These are phyloP conservation scores for Dicyrtomina minuta DNA, from an alignment of 2,888 invertebrate genomes.

Conservation along the genomic window DNA sequence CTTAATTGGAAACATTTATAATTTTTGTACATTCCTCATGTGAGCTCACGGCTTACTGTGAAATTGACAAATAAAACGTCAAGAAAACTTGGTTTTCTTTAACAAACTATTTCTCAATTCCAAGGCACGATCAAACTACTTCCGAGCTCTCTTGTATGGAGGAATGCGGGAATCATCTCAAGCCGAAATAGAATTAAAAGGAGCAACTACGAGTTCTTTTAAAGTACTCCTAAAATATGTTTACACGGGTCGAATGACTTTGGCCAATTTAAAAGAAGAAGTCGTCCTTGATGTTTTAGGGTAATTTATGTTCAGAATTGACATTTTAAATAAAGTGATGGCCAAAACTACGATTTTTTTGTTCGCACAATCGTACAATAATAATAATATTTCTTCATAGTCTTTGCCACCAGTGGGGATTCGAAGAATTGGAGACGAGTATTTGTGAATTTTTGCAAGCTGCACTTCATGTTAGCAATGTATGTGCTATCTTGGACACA, in stretches of 20 bases:
- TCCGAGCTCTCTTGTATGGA: conserved; percentile 64
- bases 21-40: too few relatives aligned
- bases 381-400: conserved; percentile 29
- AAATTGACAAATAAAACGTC: too few relatives aligned
- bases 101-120: too few relatives aligned
- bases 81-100: too few relatives aligned
- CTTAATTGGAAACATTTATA: too few relatives aligned
- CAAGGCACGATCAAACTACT: conserved; percentile 42
- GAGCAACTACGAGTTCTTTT: conserved; percentile 79
- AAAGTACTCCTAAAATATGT: conserved; percentile 91
- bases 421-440: conserved; percentile 83
- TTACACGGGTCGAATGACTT: conserved; percentile 77
- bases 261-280: conserved; percentile 64
- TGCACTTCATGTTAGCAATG: conserved; percentile 81
- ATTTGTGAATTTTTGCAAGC: conserved; percentile 91
- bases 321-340: background rate
- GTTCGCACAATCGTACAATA: background rate
- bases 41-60: too few relatives aligned
- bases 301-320: conserved; percentile 36
- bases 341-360: background rate
- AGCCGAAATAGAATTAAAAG: conserved; percentile 80
- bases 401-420: conserved; percentile 93
- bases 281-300: conserved; percentile 68
- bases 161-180: conserved; percentile 67
- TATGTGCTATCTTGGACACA: conserved; percentile 92